Percentiles rank a stretch among this genome's conserved stretches.
Conservation (phyloP, 2,113 vertebrate genomes). For the Chlorodrepanis virens region DNA sequence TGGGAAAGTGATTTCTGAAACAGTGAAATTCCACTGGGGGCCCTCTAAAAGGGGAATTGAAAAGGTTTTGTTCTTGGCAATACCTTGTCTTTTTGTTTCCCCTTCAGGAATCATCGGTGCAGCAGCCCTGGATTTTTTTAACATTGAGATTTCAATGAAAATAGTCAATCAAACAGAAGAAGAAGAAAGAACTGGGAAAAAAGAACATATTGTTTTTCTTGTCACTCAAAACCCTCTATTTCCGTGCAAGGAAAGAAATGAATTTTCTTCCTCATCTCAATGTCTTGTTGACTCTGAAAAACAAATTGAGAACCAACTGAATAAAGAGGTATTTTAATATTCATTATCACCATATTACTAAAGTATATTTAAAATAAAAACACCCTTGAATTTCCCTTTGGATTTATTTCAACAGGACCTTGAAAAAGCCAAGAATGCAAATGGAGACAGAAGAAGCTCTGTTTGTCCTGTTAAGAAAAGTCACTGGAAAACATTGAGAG, state of each 20-base stretch:
- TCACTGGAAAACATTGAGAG: slow-evolving; percentile 76
- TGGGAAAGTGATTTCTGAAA: background rate
- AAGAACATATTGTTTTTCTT: slow-evolving; percentile 78
- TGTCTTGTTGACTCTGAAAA: slow-evolving; percentile 10
- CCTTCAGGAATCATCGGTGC: slow-evolving; percentile 76
- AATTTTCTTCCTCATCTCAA: slow-evolving; percentile 6
- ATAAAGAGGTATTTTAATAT: slow-evolving; percentile 68
- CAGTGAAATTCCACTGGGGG: background rate
- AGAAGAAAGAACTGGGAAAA: slow-evolving; percentile 76
- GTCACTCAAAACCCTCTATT: slow-evolving; percentile 66
- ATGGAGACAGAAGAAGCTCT: slow-evolving; percentile 37
- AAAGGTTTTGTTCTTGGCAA: background rate
- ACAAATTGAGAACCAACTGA: background rate
- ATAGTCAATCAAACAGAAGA: slow-evolving; percentile 75
- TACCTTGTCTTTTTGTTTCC: background rate
- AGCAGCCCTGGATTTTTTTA: slow-evolving; percentile 80
- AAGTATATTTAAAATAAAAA: background rate
- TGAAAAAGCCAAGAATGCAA: slow-evolving; percentile 50
- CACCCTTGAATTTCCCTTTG: background rate
- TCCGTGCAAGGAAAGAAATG: slow-evolving; percentile 54
- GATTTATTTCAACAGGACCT: slow-evolving; percentile 50
- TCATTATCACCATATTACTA: background rate
- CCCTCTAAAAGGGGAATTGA: background rate
- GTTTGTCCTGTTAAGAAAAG: slow-evolving; percentile 64
- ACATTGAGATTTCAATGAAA: slow-evolving; percentile 80